phyloP scores from a whole-genome alignment of 1,140 invertebrate species.

The Portunus trituberculatus region DNA sequence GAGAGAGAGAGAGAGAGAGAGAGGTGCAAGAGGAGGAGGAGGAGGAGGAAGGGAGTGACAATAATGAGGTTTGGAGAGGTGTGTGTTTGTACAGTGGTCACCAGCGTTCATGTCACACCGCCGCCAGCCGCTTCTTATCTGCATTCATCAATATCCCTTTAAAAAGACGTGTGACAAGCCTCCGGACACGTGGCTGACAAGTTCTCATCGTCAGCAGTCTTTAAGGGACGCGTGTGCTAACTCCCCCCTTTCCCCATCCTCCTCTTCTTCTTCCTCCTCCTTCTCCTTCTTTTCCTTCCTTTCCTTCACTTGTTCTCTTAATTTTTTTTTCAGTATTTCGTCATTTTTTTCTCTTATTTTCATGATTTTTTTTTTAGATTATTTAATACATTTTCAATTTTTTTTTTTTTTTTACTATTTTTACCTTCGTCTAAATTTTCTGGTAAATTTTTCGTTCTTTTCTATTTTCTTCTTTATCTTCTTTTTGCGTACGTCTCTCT shows the following conservation, averaged over 20 bases:
- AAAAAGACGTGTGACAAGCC: slow-evolving; percentile 41
- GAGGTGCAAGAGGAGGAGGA: background rate
- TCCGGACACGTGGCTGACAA: slow-evolving; percentile 43
- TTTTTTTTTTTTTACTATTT: background rate
- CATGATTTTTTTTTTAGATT: too few relatives aligned
- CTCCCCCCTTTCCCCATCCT: background rate
- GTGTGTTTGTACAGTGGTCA: background rate
- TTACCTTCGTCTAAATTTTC: too few relatives aligned
- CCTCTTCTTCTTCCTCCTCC: background rate
- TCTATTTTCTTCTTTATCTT: background rate
- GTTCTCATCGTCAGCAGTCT: slow-evolving; percentile 34
- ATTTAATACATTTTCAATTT: background rate
- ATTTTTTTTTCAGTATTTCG: background rate
- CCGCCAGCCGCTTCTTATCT: slow-evolving; percentile 2
- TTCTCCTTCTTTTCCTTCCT: background rate
- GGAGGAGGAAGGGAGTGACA: background rate
- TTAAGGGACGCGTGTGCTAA: background rate
- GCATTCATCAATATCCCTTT: slow-evolving; percentile 45
- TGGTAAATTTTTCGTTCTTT: background rate
- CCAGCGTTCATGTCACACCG: too few relatives aligned
- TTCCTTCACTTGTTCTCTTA: background rate
- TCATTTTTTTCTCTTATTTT: too few relatives aligned
- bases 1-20: too few relatives aligned
- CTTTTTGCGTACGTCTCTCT: background rate
- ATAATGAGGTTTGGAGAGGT: background rate